Conservation (phyloP, 1,140 invertebrate species). For the Lepidurus packardi region DNA sequence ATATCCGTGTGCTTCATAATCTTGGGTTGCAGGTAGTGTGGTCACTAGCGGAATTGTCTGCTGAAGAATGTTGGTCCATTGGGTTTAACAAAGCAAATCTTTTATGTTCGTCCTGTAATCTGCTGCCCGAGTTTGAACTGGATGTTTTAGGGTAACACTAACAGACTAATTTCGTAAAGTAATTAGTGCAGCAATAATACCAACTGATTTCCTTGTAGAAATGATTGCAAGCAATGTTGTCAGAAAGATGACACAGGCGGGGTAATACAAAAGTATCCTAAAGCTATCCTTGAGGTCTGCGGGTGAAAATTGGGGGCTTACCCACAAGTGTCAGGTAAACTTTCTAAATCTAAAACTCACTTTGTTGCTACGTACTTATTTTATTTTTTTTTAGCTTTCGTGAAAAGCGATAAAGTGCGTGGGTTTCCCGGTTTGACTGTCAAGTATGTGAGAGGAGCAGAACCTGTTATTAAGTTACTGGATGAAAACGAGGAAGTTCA, state of each 20-base stretch:
- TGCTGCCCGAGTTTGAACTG: conserved; percentile 69
- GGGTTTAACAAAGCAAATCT: conserved; percentile 82
- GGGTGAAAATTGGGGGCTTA: conserved; percentile 92
- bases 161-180: conserved; percentile 15
- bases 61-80: conserved; percentile 74
- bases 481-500: conserved; percentile 73
- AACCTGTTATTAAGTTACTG: conserved; percentile 85
- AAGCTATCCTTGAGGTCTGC: conserved; percentile 83
- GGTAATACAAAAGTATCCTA: conserved; percentile 60
- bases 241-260: conserved; percentile 56
- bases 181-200: background rate
- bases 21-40: conserved; percentile 30
- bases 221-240: conserved; percentile 68
- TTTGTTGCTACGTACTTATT: conserved; percentile 25
- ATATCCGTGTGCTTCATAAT: background rate
- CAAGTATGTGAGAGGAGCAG: conserved; percentile 80
- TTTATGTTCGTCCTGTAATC: conserved; percentile 80
- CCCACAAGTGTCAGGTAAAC: conserved; percentile 81
- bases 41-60: conserved; percentile 54
- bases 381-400: conserved; percentile 61
- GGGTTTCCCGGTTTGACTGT: conserved; percentile 85
- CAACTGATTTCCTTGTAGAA: conserved; percentile 47
- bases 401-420: conserved; percentile 75
- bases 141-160: conserved; percentile 54
- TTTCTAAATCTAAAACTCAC: conserved; percentile 26